Conservation (phyloP, 1,140 invertebrate species). For the Aphelinus atriplicis region DNA sequence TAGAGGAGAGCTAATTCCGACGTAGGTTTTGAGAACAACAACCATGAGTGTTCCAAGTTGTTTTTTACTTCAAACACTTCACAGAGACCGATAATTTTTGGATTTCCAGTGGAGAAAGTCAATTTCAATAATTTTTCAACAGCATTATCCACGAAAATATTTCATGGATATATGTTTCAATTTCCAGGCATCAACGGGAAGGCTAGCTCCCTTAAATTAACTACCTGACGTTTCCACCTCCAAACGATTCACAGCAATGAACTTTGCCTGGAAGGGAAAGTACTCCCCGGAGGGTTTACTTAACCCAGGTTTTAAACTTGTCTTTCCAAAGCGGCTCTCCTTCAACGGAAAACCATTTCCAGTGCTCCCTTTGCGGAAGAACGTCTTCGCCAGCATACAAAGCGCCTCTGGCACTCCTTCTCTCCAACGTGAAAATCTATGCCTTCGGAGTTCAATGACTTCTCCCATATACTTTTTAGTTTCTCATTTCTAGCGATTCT, state of each 20-base stretch:
- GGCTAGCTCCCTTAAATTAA: not conserved
- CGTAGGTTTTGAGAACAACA: too few species aligned
- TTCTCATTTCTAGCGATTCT: not conserved
- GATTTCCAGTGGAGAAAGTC: too few species aligned
- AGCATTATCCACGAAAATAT: too few species aligned
- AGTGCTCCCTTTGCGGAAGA: conserved; percentile 20
- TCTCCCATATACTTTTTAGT: conserved; percentile 1
- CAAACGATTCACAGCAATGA: not conserved
- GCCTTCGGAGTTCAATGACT: conserved; percentile 27
- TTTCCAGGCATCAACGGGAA: too few species aligned
- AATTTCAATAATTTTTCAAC: too few species aligned
- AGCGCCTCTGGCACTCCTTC: conserved; percentile 25
- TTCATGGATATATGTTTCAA: too few species aligned
- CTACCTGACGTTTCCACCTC: not conserved
- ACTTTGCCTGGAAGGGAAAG: conserved; percentile 8
- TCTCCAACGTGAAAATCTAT: conserved; percentile 19
- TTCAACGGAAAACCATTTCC: conserved; percentile 39
- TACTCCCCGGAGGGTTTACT: conserved; percentile 36
- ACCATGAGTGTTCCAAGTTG: too few species aligned
- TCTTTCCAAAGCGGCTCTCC: conserved; percentile 35
- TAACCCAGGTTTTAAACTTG: conserved; percentile 42
- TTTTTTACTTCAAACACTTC: too few species aligned
- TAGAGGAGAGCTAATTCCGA: too few species aligned
- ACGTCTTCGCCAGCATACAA: conserved; percentile 26
- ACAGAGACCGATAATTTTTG: too few species aligned